Evolutionary conservation across 2,888 invertebrate species (phyloP), one percentile per base, ranked within the genome.

Genomic region (Eumerus sabulonum): DNA sequence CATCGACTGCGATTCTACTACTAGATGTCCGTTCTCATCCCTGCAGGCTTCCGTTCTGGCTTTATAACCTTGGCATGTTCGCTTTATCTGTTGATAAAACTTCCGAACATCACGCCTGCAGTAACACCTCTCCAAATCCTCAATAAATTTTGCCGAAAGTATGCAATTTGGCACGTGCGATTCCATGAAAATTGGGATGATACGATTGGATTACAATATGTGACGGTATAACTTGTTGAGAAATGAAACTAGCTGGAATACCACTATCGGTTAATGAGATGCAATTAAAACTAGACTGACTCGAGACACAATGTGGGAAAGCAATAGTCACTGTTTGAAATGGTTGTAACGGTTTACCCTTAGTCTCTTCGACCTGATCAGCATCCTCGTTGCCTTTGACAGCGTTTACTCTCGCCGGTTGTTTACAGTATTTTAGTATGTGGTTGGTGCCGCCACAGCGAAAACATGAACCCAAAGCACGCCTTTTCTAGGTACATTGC

Each of bases 251-350:
- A 36, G 60, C 60, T 18, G 60, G 60, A 48, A 47, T 47, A 48
- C 60, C 48, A 60, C 48, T 48, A n/a, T 60, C 47, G 9, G 48
- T 60, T 13, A 60, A 47, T 48, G 60, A 48, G 47, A 16, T 18
- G 17, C 11, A 18, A 48, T 60, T 40, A 47, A 35, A 40, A 48
- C 38, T 19, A 60, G 18, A 60, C 11, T 50, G 60, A 60, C 60
- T 60, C 18, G 13, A 60, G 62, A 42, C 12, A 63, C 51, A 63
- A 63, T 51, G 9, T 50, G n/a, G 38, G 27, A 50, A 50, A 9
- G 48, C 51, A 63, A 63, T 63, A 63, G 51, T 63, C 14, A 51
- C 51, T 7, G 50, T 63, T 51, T 63, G 40, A 42, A 51, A 63
- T 51, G 50, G 63, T n/a, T 62, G 42, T 5, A 62, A 27, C 7